Evolutionary conservation across 1,140 invertebrate genomes (phyloP), one percentile per base, ranked within the genome.

Genomic region (Chironomus tepperi): DNA sequence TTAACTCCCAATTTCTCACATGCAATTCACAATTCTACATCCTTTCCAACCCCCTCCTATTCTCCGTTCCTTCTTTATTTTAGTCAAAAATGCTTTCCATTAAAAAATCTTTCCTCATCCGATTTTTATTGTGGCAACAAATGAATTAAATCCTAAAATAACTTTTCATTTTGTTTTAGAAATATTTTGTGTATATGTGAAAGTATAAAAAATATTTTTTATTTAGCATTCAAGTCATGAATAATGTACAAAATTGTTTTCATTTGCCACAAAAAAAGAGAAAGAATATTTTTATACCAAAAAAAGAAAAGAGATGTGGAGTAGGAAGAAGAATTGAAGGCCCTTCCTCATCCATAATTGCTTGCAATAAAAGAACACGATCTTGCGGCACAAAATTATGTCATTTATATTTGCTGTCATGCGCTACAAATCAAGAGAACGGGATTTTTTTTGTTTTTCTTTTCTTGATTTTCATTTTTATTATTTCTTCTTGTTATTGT

Each of bases 201-300:
- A 34, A 34, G 1, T 34, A 34, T 34, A 34, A 34, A 34, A 34
- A 34, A 34, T 34, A 34, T 57, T 57, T 57, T 57, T 57, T n/a
- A n/a, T n/a, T n/a, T n/a, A 57, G n/a, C 12, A 57, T 57, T 57
- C 47, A 57, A 57, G 47, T 15, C 47, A 57, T 57, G 47, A 57
- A 57, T 57, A 57, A 57, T 57, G 47, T n/a, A 57, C 47, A n/a
- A 57, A 57, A 57, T 57, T 57, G 47, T 57, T 57, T 57, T 57
- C 47, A 57, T 57, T 57, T 57, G 47, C n/a, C 12, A 57, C 12
- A 57, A 57, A 57, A 57, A 15, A 2, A 47, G 42, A 43, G 9
- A n/a, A n/a, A 57, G 47, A 57, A 34, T 34, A 2, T 34, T 34
- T 34, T 34, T 34, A 2, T 34, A 1, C 1, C 24, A 34, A 34